Evolutionary conservation across 2,888 invertebrate genomes (phyloP).

Genomic region (Polymixis lichenea): DNA sequence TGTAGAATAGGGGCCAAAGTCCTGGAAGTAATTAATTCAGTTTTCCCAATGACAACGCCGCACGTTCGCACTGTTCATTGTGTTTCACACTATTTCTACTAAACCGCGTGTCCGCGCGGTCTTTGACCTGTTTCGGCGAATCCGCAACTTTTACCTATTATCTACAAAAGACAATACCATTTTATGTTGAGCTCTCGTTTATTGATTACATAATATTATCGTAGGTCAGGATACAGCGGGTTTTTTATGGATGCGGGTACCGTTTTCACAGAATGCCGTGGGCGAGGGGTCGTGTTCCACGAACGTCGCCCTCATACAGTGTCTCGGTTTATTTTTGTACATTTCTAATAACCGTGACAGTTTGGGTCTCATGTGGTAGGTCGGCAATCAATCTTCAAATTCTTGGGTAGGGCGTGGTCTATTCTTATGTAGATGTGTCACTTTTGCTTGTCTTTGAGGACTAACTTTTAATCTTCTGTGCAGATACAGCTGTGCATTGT

Average conservation of each 20-base stretch:
- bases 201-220: slow-evolving; percentile 49
- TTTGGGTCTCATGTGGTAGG: slow-evolving; percentile 11
- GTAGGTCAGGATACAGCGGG: slow-evolving; percentile 63
- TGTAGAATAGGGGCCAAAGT: slow-evolving; percentile 43
- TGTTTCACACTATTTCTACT: slow-evolving; percentile 59
- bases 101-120: slow-evolving; percentile 65
- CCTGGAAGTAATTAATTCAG: slow-evolving; percentile 47
- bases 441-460: neutral
- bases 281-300: slow-evolving; percentile 66
- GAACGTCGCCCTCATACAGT: slow-evolving; percentile 65
- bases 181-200: slow-evolving; percentile 52
- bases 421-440: slow-evolving; percentile 5
- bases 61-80: slow-evolving; percentile 34
- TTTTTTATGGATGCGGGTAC: slow-evolving; percentile 64
- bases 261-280: slow-evolving; percentile 66
- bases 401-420: slow-evolving; percentile 26
- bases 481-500: neutral
- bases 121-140: slow-evolving; percentile 69
- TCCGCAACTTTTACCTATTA: slow-evolving; percentile 60
- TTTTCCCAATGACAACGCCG: slow-evolving; percentile 51
- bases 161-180: slow-evolving; percentile 53
- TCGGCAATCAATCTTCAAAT: slow-evolving; percentile 43
- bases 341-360: slow-evolving; percentile 51
- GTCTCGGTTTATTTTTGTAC: slow-evolving; percentile 66
- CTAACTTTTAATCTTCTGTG: neutral